These are phyloP conservation scores for Machaerirhynchus nigripectus DNA, from an alignment of 2,113 vertebrate genomes.

Conservation along the genomic window DNA sequence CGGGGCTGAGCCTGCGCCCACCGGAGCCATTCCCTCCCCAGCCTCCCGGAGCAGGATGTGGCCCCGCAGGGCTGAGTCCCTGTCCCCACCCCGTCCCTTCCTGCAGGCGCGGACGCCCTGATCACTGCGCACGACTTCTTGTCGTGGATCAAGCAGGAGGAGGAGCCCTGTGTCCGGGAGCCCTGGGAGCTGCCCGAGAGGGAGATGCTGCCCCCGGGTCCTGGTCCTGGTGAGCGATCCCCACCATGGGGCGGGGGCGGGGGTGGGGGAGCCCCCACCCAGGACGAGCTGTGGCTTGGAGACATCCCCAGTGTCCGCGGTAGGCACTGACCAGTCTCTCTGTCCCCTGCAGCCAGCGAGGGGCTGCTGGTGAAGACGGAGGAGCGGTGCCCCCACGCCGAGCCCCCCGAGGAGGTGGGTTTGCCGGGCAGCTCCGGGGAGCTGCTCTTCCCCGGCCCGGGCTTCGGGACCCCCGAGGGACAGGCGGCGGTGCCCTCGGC, in stretches of 20 bases:
- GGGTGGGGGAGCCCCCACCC: background rate
- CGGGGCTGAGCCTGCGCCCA: fast-evolving
- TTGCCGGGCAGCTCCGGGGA: constrained; percentile 16
- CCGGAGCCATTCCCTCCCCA: background rate
- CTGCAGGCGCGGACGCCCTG: background rate
- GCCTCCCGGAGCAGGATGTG: background rate
- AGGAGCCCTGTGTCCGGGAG: constrained; percentile 12
- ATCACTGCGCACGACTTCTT: constrained; percentile 47
- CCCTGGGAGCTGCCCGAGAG: constrained; percentile 51
- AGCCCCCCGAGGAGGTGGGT: constrained; percentile 19
- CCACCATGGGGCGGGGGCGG: fast-evolving
- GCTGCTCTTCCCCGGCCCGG: background rate
- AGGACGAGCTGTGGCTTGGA: background rate
- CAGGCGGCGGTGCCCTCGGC: background rate
- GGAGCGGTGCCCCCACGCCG: constrained; percentile 22
- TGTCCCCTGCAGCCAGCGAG: background rate
- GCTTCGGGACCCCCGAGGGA: background rate
- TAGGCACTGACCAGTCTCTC: background rate
- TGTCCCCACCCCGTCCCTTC: background rate
- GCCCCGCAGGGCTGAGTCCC: background rate
- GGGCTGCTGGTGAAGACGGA: constrained; percentile 59
- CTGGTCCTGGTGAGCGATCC: background rate
- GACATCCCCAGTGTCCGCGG: fast-evolving
- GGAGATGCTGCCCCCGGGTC: background rate
- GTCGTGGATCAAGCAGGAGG: constrained; percentile 70